Evolutionary conservation across 2,888 invertebrate genomes (phyloP).

Genomic region (Euphydryas editha): DNA sequence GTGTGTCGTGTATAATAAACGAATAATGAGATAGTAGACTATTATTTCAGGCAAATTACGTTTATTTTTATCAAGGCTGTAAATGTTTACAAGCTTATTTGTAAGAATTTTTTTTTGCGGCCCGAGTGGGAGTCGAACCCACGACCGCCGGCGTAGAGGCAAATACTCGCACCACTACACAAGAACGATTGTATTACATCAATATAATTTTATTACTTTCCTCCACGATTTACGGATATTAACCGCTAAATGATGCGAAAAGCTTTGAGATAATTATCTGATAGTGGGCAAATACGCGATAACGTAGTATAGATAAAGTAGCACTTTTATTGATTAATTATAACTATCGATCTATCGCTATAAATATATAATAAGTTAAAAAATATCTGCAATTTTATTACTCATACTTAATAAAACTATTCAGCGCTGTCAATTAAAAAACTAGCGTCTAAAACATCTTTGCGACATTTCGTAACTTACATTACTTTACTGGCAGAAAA

Average conservation of each 20-base stretch:
- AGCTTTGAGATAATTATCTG: slow-evolving; percentile 34
- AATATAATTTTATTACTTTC: slow-evolving; percentile 19
- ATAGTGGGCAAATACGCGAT: slow-evolving; percentile 32
- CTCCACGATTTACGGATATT: slow-evolving; percentile 32
- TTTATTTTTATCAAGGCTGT: too few species aligned
- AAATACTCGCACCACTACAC: too few species aligned
- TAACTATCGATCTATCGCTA: slow-evolving; percentile 14
- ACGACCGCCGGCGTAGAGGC: too few species aligned
- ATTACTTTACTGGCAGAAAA: neutral
- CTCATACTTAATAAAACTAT: neutral
- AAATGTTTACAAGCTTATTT: too few species aligned
- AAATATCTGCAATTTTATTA: neutral
- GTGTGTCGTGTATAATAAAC: too few species aligned
- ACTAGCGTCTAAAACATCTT: neutral
- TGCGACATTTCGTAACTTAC: neutral
- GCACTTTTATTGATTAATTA: slow-evolving; percentile 31
- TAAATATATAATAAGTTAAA: neutral
- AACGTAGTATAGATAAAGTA: slow-evolving; percentile 31
- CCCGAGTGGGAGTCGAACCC: too few species aligned
- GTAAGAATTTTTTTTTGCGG: too few species aligned
- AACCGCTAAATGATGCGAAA: slow-evolving; percentile 30
- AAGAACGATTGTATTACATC: slow-evolving; percentile 19
- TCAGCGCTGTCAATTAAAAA: neutral
- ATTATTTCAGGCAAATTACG: too few species aligned
- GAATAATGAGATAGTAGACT: too few species aligned